Evolutionary conservation across 2,797 vertebrate genomes (phyloP).

Genomic region (Arrhamphus sclerolepis): DNA sequence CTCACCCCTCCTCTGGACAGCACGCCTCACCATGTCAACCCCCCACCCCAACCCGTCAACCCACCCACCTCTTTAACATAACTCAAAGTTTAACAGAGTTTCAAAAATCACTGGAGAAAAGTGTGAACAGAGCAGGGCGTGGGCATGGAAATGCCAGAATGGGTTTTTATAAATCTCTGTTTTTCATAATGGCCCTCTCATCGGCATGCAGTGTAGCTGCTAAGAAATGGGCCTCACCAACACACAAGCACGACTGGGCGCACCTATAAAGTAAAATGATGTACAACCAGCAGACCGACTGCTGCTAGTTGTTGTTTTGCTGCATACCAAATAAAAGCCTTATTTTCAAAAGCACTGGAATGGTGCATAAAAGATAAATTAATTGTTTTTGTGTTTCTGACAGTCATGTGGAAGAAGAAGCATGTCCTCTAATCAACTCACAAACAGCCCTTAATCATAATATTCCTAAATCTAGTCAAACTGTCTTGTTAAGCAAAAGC

Average conservation of each 20-base stretch:
- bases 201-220: background rate
- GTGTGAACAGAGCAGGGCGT: slow-evolving; percentile 5
- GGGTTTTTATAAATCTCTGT: background rate
- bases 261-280: slow-evolving; percentile 1
- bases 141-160: background rate
- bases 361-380: background rate
- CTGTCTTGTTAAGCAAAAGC: no score
- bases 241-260: no score
- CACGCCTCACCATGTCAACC: no score
- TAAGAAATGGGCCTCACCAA: no score
- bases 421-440: no score
- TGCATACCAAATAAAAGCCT: background rate
- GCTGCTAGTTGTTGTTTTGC: slow-evolving; percentile 28
- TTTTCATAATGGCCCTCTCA: slow-evolving; percentile 10
- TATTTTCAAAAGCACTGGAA: background rate
- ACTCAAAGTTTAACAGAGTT: slow-evolving; percentile 14
- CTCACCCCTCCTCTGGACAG: background rate
- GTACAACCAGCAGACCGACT: slow-evolving; percentile 12
- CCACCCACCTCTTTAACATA: slow-evolving; percentile 1
- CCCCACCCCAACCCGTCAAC: no score
- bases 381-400: background rate
- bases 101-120: background rate
- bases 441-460: no score
- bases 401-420: no score
- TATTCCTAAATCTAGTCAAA: no score